Percentiles rank a stretch among this genome's conserved stretches.
Conservation (phyloP, 2,888 invertebrate species). For the Griposia aprilina region DNA sequence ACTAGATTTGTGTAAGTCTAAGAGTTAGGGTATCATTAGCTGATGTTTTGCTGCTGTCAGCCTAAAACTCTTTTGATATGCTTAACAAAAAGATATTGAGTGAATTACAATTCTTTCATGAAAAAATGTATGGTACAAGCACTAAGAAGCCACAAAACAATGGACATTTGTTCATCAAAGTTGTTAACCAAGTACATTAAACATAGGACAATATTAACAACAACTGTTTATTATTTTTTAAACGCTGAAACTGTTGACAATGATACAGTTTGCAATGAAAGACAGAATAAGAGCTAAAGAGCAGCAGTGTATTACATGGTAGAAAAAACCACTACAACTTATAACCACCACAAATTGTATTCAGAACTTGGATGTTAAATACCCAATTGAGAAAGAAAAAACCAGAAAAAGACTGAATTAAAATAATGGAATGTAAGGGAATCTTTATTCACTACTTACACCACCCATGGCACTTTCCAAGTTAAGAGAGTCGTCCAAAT, state of each 20-base stretch:
- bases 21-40: neutral
- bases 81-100: neutral
- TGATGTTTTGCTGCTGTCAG: too few relatives aligned
- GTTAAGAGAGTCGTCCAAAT: slow-evolving; percentile 84
- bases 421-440: slow-evolving; percentile 39
- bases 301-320: neutral
- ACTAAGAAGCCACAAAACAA: neutral
- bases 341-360: neutral
- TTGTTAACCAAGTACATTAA: neutral
- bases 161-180: neutral
- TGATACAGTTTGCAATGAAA: neutral
- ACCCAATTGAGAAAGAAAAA: neutral
- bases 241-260: neutral
- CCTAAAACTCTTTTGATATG: too few relatives aligned
- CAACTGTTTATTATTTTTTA: neutral
- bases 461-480: slow-evolving; percentile 84
- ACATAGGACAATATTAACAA: neutral
- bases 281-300: neutral
- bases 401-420: slow-evolving; percentile 1
- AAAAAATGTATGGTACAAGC: neutral
- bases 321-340: neutral
- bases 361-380: neutral
- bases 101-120: neutral
- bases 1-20: neutral
- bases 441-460: slow-evolving; percentile 75